Percentiles rank a stretch among this genome's conserved stretches.
Evolutionary conservation across 2,888 invertebrate genomes (phyloP).

Genomic region (Philhelius pedissequus): DNA sequence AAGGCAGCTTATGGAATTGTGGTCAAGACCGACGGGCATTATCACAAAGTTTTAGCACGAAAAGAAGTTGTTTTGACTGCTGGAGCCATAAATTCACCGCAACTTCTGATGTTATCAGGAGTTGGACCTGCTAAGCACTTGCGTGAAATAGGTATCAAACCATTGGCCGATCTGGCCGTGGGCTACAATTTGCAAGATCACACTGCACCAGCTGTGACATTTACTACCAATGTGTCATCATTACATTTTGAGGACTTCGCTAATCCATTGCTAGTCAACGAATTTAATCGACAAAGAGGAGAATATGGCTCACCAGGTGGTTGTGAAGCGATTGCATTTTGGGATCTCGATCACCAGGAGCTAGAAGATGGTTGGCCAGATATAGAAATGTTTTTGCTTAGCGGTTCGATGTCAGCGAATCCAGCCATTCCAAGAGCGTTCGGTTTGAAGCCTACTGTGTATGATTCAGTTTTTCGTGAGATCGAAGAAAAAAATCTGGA

Average conservation of each 20-base stretch:
- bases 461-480: constrained; percentile 78
- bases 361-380: constrained; percentile 82
- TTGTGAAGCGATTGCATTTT: constrained; percentile 83
- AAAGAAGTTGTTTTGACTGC: constrained; percentile 87
- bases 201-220: constrained; percentile 85
- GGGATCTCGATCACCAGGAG: constrained; percentile 81
- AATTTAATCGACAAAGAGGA: constrained; percentile 77
- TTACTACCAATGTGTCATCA: constrained; percentile 79
- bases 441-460: constrained; percentile 79
- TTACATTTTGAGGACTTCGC: constrained; percentile 76
- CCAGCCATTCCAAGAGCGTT: constrained; percentile 78
- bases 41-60: constrained; percentile 80
- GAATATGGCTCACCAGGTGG: constrained; percentile 81
- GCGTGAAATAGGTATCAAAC: constrained; percentile 80
- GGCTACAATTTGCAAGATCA: constrained; percentile 84
- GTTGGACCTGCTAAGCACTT: constrained; percentile 83
- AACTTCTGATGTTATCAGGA: constrained; percentile 89
- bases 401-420: constrained; percentile 79
- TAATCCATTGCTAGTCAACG: constrained; percentile 73
- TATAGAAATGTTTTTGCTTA: constrained; percentile 84
- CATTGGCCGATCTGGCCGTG: constrained; percentile 82
- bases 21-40: constrained; percentile 79
- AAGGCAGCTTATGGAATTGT: constrained; percentile 81
- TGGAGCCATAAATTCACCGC: constrained; percentile 89
- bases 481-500: constrained; percentile 76